These are phyloP conservation scores for Carcinoscorpius rotundicauda DNA, from an alignment of 1,140 invertebrate species.

Conservation along the genomic window DNA sequence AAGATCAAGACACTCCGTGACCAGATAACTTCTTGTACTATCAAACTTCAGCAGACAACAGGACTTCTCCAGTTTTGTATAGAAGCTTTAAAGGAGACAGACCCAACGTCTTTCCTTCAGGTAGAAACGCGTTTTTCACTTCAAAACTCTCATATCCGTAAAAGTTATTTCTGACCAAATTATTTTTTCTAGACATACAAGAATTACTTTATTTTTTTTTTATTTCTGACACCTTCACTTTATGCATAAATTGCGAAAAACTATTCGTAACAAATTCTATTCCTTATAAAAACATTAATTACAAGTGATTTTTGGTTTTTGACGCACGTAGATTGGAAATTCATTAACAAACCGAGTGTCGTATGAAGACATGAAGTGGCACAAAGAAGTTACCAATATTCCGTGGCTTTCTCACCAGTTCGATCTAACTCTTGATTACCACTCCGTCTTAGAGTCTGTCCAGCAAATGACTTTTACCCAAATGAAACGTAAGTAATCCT, in stretches of 20 bases:
- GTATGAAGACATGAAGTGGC: slow-evolving; percentile 66
- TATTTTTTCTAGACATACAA: too few relatives aligned
- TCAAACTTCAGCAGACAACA: slow-evolving; percentile 78
- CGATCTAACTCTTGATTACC: slow-evolving; percentile 83
- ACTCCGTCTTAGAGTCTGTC: slow-evolving; percentile 70
- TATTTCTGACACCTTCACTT: too few relatives aligned
- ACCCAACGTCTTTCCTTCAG: slow-evolving; percentile 89
- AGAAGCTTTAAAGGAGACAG: slow-evolving; percentile 94
- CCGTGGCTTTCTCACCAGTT: slow-evolving; percentile 53
- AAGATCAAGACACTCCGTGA: slow-evolving; percentile 66
- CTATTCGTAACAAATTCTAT: too few relatives aligned
- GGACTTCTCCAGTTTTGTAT: slow-evolving; percentile 95
- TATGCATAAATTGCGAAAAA: too few relatives aligned
- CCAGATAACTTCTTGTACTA: slow-evolving; percentile 68
- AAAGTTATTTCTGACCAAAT: too few relatives aligned
- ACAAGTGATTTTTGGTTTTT: too few relatives aligned
- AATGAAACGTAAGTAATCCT: slow-evolving; percentile 79
- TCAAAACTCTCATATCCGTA: too few relatives aligned
- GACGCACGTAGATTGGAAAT: slow-evolving; percentile 44
- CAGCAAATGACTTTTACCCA: slow-evolving; percentile 92
- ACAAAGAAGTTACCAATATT: slow-evolving; percentile 59
- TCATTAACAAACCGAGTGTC: slow-evolving; percentile 65
- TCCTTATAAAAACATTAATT: too few relatives aligned
- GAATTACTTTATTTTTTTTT: too few relatives aligned
- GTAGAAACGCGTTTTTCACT: slow-evolving; percentile 28